Percentiles rank a stretch among this genome's conserved stretches.
These are phyloP conservation scores for Cirrhinus mrigala DNA, from an alignment of 2,797 vertebrate species.

Conservation along the genomic window DNA sequence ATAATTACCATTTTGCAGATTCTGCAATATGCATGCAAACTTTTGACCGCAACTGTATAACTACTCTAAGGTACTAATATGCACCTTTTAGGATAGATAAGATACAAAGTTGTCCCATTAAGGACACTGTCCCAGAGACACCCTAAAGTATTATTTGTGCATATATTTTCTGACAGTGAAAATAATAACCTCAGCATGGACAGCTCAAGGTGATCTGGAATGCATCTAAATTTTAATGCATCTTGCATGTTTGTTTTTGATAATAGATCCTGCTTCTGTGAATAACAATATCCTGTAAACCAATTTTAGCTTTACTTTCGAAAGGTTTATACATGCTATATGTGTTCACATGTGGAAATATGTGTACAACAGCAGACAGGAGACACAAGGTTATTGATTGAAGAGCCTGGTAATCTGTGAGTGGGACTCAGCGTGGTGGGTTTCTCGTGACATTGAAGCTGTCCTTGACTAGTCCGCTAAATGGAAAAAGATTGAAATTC, in stretches of 20 bases:
- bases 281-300: background rate
- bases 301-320: background rate
- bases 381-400: constrained; percentile 65
- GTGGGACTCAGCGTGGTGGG: constrained; percentile 49
- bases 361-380: constrained; percentile 50
- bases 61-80: background rate
- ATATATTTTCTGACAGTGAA: background rate
- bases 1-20: too few relatives aligned
- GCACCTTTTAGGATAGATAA: background rate
- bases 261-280: background rate
- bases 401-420: constrained; percentile 67
- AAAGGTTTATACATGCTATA: background rate
- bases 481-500: constrained; percentile 49
- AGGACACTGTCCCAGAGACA: background rate
- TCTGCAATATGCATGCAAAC: too few relatives aligned
- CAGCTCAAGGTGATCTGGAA: background rate
- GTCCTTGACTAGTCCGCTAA: constrained; percentile 59
- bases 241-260: background rate
- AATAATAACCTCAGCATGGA: background rate
- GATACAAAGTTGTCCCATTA: background rate
- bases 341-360: constrained; percentile 27
- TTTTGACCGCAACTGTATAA: background rate
- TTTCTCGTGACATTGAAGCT: constrained; percentile 59
- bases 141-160: background rate
- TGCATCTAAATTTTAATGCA: background rate